Conservation (phyloP, 2,888 invertebrate genomes). For the Palloptera scutellata region DNA sequence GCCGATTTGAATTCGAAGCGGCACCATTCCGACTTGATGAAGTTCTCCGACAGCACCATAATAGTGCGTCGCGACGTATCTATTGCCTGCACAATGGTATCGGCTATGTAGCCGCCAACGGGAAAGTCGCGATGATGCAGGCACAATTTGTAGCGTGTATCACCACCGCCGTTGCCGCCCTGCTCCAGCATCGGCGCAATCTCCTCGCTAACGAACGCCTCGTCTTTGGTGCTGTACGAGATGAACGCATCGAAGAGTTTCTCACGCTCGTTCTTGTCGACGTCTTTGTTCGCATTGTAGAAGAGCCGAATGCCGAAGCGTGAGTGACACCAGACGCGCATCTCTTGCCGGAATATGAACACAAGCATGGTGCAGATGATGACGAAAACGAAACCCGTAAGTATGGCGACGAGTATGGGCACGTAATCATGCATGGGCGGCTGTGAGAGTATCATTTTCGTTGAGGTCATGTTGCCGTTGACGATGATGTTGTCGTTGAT, state of each 20-base stretch:
- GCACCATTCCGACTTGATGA: slow-evolving; percentile 94
- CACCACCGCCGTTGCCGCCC: too few relatives aligned
- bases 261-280: slow-evolving; percentile 83
- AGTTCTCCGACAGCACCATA: slow-evolving; percentile 91
- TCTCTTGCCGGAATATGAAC: slow-evolving; percentile 82
- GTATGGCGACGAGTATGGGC: slow-evolving; percentile 79
- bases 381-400: slow-evolving; percentile 78
- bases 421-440: slow-evolving; percentile 79
- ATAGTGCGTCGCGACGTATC: slow-evolving; percentile 90
- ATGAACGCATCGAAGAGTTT: slow-evolving; percentile 95
- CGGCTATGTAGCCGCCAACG: slow-evolving; percentile 86
- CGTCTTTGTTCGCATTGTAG: slow-evolving; percentile 75
- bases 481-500: slow-evolving; percentile 42
- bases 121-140: slow-evolving; percentile 92
- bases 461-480: slow-evolving; percentile 75
- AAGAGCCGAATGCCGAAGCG: slow-evolving; percentile 83
- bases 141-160: slow-evolving; percentile 84
- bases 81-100: slow-evolving; percentile 91
- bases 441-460: slow-evolving; percentile 65
- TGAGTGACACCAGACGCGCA: slow-evolving; percentile 87
- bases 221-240: slow-evolving; percentile 92
- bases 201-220: slow-evolving; percentile 87
- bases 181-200: slow-evolving; percentile 87
- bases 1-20: slow-evolving; percentile 95
- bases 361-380: slow-evolving; percentile 78